Evolutionary conservation across 2,797 vertebrate genomes (phyloP).

Genomic region (Chanos chanos): DNA sequence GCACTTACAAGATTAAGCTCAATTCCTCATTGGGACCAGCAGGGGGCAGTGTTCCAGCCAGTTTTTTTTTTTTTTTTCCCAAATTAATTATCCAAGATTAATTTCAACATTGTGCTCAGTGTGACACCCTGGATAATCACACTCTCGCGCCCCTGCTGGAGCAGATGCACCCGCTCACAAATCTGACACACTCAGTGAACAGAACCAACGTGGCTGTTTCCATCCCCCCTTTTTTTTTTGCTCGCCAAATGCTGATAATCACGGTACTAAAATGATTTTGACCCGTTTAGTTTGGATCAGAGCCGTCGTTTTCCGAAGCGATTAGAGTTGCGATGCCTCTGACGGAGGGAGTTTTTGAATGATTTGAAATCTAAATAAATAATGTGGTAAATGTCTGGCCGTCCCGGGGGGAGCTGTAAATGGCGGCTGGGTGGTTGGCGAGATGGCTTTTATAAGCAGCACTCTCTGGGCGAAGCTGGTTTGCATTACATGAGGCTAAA

Average conservation of each 20-base stretch:
- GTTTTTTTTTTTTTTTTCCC: conserved; percentile 28
- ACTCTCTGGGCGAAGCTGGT: conserved; percentile 76
- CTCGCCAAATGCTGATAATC: too few species aligned
- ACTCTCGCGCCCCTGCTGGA: conserved; percentile 7
- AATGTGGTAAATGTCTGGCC: conserved; percentile 45
- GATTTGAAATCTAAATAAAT: conserved; percentile 49
- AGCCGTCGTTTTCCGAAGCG: background rate
- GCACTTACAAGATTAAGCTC: conserved; percentile 8
- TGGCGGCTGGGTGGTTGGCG: conserved; percentile 17
- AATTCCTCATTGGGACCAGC: conserved; percentile 37
- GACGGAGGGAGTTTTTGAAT: too few species aligned
- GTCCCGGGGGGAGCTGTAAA: conserved; percentile 28
- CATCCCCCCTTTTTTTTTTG: too few species aligned
- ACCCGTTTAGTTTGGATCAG: conserved; percentile 31
- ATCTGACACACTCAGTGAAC: background rate
- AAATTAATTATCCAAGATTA: conserved; percentile 50
- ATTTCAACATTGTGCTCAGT: conserved; percentile 25
- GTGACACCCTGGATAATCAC: conserved; percentile 24
- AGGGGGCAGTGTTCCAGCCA: conserved; percentile 40
- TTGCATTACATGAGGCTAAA: conserved; percentile 92
- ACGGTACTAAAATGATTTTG: too few species aligned
- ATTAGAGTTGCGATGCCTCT: background rate
- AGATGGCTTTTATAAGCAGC: conserved; percentile 62
- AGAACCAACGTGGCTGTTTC: too few species aligned
- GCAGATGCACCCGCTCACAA: conserved; percentile 7